Evolutionary conservation across 2,888 invertebrate genomes (phyloP).

Genomic region (Scaeva pyrastri): DNA sequence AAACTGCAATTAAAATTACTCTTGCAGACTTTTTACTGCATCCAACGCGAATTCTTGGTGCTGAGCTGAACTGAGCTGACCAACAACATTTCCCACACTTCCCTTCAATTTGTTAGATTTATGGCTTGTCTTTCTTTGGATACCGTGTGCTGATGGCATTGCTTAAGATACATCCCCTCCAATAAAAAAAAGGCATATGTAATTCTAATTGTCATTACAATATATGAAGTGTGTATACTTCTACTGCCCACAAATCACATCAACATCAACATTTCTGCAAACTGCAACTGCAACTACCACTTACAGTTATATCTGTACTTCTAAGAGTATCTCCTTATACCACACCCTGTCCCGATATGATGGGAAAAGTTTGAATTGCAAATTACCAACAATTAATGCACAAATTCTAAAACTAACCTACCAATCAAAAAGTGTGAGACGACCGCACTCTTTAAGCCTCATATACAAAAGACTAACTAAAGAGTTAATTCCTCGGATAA

Average conservation of each 20-base stretch:
- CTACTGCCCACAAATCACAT: constrained; percentile 37
- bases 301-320: constrained; percentile 56
- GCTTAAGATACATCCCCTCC: background rate
- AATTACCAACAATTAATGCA: constrained; percentile 69
- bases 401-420: constrained; percentile 49
- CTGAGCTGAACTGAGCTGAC: no score
- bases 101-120: background rate
- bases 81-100: background rate
- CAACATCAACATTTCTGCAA: constrained; percentile 31
- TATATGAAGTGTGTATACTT: background rate
- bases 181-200: no score
- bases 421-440: constrained; percentile 52
- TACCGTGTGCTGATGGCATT: background rate
- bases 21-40: background rate
- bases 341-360: constrained; percentile 41
- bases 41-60: background rate
- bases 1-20: background rate
- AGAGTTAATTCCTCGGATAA: constrained; percentile 56
- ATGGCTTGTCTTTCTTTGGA: background rate
- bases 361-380: constrained; percentile 53
- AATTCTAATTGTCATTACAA: background rate
- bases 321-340: constrained; percentile 9
- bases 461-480: background rate
- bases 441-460: background rate
- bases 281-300: constrained; percentile 49